A percentile compares a stretch with the other conserved stretches of the same genome.
phyloP scores from a whole-genome alignment of 2,797 vertebrate genomes.

The Characodon lateralis region DNA sequence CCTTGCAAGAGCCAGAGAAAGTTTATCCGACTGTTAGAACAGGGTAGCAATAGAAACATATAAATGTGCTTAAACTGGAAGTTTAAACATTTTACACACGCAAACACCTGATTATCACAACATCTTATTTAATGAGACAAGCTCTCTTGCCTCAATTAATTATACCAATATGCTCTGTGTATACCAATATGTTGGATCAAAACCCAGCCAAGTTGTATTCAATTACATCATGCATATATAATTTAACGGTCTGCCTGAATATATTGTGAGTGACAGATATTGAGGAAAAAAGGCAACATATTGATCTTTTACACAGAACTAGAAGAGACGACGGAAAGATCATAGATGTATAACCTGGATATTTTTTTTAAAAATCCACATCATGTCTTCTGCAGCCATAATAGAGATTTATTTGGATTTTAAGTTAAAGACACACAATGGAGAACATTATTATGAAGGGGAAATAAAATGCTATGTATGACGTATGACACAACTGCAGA shows the following conservation, averaged over 20 bases:
- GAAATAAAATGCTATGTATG: neutral
- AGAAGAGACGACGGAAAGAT: constrained; percentile 13
- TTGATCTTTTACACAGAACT: constrained; percentile 53
- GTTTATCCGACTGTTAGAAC: neutral
- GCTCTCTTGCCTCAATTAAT: neutral
- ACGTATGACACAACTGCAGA: neutral
- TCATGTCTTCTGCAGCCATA: neutral
- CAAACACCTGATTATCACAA: neutral
- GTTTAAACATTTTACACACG: neutral
- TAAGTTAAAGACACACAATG: neutral
- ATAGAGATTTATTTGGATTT: neutral
- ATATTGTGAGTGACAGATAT: constrained; percentile 68
- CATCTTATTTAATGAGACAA: neutral
- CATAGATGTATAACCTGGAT: constrained; percentile 40
- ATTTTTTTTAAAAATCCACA: constrained; percentile 2
- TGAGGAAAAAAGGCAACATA: constrained; percentile 55
- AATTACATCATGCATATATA: constrained; percentile 47
- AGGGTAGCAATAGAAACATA: neutral
- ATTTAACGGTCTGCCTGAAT: constrained; percentile 52
- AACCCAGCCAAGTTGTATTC: constrained; percentile 13
- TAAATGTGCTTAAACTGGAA: neutral
- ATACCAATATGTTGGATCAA: neutral
- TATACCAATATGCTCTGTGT: neutral
- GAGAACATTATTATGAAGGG: neutral
- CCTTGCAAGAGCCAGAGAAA: neutral